Base-by-base conservation (phyloP, 30 jellyfish, hydroid and myxozoan genomes). In the Turritopsis rubra region DNA sequence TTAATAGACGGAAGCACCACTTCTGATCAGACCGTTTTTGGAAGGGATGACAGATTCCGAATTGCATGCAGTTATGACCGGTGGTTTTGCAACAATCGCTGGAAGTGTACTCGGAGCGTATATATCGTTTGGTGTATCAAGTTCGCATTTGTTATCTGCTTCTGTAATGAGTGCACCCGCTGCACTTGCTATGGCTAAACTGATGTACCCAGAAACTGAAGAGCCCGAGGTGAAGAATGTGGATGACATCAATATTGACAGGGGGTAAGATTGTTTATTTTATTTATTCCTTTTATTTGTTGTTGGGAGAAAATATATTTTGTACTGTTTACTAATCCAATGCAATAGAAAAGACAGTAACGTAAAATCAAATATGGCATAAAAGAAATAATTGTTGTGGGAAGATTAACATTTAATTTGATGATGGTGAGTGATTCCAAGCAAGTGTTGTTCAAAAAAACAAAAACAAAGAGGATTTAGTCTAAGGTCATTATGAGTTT, bases 121-220 rank as follows among this genome's bases (percentile, higher is more conserved):
- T 54, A 85, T 93, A 21, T 21, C 54, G 21, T 80, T 75, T 20
- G 98, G 98, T 24, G 94, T 93, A 8, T 86, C 98, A 7, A 89
- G 96, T 52, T 88, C 96, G n/a, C 96, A 93, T 81, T 84, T 93
- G 71, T 73, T 93, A 21, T 88, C 98, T 0, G 96, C 98, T 13
- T 93, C 96, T 17, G 96, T 93, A 17, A 93, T 93, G 98, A 88
- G 97, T n/a, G 96, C 98, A 24, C 96, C 96, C 27, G 98, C 96
- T 1, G 96, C 98, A 18, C 80, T 93, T 60, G 96, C 98, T 1
- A 81, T 93, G 75, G 82, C 98, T 16, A 93, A 93, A 66, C 81
- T 93, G 52, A 88, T 93, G 96, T 93, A 93, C 71, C 98, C 98
- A 16, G 98, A 93, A 65, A 86, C 90, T 21, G 81, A 88, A 52